Base-by-base conservation (phyloP, 2,888 invertebrate species). In the Andrena bicolor region DNA sequence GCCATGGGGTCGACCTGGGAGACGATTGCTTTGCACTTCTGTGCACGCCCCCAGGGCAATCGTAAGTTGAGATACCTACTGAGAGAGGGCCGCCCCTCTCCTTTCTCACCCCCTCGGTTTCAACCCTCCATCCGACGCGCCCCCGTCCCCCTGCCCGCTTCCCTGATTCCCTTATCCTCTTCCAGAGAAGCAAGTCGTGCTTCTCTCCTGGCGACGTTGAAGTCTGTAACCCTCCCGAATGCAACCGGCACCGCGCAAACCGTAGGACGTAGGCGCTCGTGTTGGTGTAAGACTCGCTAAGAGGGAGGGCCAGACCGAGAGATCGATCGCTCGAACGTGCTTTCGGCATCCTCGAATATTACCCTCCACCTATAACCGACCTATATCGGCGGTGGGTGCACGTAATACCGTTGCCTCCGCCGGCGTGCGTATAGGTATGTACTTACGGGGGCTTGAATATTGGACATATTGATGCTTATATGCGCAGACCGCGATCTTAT, bases 11-110 rank as follows among this genome's bases (percentile, higher is more conserved):
- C 86, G 88, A 83, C 82, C 71, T 26, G 76, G 86, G 81, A 88
- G 87, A 88, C 88, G 88, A 88, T 88, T 88, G 88, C 88, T 88
- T 88, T 88, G 88, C 88, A 88, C 88, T 88, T 88, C 88, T 87
- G 89, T 87, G 88, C 88, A 88, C 88, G 88, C 88, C 88, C 85
- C 84, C 86, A 73, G 81, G 88, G 88, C 89, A 88, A 88, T 88
- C 88, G 89, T 88, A 87, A 88, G 86, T 88, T 86, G 88, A 88
- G 89, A 88, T 88, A 88, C 89, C 88, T 82, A 88, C 86, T 83
- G 81, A 77, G 82, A 80, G 84, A 86, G 41, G 41, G 70, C 70
- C 41, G 53, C 66, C 64, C 73, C 61, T 73, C 73, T 61, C 68
- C 75, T 32, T 64, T 56, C 41, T 30, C 30, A 66, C 64, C 56